Conservation (phyloP, 2,888 invertebrate species). For the Bhutanitis thaidina region DNA sequence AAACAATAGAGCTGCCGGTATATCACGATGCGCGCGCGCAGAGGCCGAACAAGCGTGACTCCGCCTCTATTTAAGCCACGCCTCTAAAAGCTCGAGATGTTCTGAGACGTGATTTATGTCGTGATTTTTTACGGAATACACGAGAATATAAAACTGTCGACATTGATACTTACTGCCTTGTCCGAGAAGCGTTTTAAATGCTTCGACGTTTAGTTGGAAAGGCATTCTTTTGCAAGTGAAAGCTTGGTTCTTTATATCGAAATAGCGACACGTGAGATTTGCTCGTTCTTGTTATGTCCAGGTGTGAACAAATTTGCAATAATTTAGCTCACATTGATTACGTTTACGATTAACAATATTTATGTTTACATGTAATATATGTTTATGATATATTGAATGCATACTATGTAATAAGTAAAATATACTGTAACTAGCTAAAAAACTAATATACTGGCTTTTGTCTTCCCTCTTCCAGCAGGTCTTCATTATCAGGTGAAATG, state of each 20-base stretch:
- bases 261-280: not conserved
- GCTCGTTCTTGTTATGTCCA: not conserved
- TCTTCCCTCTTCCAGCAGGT: too few species aligned
- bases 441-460: too few species aligned
- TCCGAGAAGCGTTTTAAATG: not conserved
- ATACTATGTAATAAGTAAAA: too few species aligned
- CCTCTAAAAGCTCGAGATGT: constrained; percentile 31
- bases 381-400: not conserved
- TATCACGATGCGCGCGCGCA: constrained; percentile 51
- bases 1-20: constrained; percentile 64
- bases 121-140: constrained; percentile 32
- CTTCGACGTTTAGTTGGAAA: not conserved
- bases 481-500: too few species aligned
- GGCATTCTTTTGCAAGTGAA: not conserved
- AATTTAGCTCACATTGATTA: not conserved
- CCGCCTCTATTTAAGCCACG: constrained; percentile 44
- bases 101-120: constrained; percentile 33
- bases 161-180: constrained; percentile 6
- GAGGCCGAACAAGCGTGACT: constrained; percentile 50
- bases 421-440: too few species aligned
- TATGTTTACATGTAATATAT: too few species aligned
- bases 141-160: constrained; percentile 29
- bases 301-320: not conserved
- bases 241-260: not conserved
- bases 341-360: too few species aligned